A percentile compares a stretch with the other conserved stretches of the same genome.
Conservation (phyloP, 2,888 invertebrate species). For the Trichopoda pennipes region DNA sequence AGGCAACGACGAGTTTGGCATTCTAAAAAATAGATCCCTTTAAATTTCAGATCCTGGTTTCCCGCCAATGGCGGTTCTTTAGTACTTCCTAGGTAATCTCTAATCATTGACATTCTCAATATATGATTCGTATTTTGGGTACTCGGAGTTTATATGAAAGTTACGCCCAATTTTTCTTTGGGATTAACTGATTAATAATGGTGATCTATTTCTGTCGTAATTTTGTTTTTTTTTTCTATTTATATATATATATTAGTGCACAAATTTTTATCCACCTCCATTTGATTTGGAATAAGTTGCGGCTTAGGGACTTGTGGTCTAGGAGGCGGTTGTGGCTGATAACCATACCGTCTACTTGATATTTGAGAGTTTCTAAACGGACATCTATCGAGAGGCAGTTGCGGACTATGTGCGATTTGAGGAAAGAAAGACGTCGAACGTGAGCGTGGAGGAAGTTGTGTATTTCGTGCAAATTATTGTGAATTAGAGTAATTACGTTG, state of each 20-base stretch:
- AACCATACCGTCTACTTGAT: slow-evolving; percentile 9
- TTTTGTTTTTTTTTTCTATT: slow-evolving; percentile 10
- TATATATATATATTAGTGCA: slow-evolving; percentile 32
- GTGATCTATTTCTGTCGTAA: slow-evolving; percentile 18
- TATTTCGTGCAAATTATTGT: slow-evolving; percentile 1
- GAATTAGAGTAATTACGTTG: slow-evolving; percentile 4
- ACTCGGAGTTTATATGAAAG: slow-evolving; percentile 1
- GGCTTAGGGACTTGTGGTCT: slow-evolving; percentile 15
- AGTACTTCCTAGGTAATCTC: neutral
- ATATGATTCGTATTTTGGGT: neutral
- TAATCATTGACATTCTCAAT: neutral
- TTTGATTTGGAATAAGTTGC: slow-evolving; percentile 11
- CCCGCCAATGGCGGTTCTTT: neutral
- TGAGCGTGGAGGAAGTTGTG: neutral
- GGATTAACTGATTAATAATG: slow-evolving; percentile 29
- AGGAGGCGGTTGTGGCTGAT: slow-evolving; percentile 9
- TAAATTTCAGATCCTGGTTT: neutral
- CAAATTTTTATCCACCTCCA: slow-evolving; percentile 29
- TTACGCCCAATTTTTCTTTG: neutral
- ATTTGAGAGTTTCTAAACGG: neutral
- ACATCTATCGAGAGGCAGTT: slow-evolving; percentile 26
- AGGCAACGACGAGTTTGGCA: slow-evolving; percentile 39
- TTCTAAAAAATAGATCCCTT: neutral
- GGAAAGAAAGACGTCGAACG: slow-evolving; percentile 1
- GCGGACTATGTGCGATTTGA: slow-evolving; percentile 18